These are phyloP conservation scores for Proteles cristata DNA, from an alignment of 2,113 vertebrate genomes.

Conservation along the genomic window DNA sequence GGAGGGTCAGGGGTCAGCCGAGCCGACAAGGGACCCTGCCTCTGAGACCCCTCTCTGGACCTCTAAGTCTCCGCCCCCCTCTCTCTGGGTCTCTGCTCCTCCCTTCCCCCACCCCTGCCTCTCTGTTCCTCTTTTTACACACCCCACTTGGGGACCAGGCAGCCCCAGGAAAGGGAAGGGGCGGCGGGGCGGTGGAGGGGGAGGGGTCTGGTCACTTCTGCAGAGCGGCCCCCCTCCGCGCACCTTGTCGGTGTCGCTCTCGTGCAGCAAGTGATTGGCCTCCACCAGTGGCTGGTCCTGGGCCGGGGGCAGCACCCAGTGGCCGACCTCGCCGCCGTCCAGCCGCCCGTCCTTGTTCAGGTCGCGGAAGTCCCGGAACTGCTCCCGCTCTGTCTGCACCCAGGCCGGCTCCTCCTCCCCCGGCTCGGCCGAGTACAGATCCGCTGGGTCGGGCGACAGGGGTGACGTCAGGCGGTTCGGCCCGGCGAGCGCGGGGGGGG, in stretches of 20 bases:
- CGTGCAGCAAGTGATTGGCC: constrained; percentile 92
- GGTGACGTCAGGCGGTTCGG: rapidly evolving
- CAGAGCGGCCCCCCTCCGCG: background rate
- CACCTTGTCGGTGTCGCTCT: constrained; percentile 93
- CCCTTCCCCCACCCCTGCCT: too few species aligned
- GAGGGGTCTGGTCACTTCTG: background rate
- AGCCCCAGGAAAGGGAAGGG: background rate
- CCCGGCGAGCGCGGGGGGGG: too few species aligned
- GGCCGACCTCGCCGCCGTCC: constrained; percentile 88
- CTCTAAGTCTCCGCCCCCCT: background rate
- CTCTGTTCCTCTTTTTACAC: background rate
- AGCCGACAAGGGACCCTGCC: rapidly evolving
- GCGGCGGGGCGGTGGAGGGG: too few species aligned
- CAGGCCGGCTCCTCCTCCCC: constrained; percentile 91
- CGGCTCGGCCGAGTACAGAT: constrained; percentile 88
- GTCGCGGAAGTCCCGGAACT: constrained; percentile 93
- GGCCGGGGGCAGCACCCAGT: constrained; percentile 92
- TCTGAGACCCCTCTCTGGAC: too few species aligned
- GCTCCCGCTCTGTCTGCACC: constrained; percentile 91
- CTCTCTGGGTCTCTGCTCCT: background rate
- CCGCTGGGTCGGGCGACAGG: constrained; percentile 82
- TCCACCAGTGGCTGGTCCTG: constrained; percentile 93
- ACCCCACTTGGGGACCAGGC: background rate
- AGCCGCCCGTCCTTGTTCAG: constrained; percentile 92
- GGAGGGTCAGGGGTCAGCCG: background rate